These are phyloP conservation scores for Ormyrus labotus DNA, from an alignment of 2,888 invertebrate genomes.

Conservation along the genomic window DNA sequence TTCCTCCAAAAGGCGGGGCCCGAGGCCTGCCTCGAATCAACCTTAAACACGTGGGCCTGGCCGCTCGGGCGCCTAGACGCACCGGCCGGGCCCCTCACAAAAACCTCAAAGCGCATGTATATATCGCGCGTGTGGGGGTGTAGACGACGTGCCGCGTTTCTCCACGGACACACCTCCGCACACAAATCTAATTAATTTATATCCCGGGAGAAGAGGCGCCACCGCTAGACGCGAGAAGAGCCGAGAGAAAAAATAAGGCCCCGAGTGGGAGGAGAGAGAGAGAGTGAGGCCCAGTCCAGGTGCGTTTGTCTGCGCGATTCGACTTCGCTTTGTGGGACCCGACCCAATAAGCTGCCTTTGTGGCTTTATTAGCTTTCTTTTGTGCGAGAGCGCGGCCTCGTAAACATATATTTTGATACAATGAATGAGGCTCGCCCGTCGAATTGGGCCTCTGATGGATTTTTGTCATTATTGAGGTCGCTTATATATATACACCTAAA, in stretches of 20 bases:
- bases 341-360: conserved; percentile 43
- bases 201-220: conserved; percentile 69
- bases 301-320: conserved; percentile 18
- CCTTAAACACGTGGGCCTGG: neutral
- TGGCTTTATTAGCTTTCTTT: conserved; percentile 49
- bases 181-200: conserved; percentile 76
- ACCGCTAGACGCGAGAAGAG: conserved; percentile 55
- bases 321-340: conserved; percentile 28
- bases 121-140: neutral
- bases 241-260: neutral
- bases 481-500: neutral
- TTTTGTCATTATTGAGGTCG: neutral
- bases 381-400: conserved; percentile 18
- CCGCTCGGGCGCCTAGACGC: neutral
- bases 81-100: neutral
- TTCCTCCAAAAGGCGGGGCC: conserved; percentile 3
- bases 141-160: conserved; percentile 61
- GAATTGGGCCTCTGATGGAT: conserved; percentile 24
- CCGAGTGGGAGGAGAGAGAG: conserved; percentile 10
- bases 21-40: neutral
- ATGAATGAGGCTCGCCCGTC: conserved; percentile 17
- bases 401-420: conserved; percentile 51
- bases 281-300: neutral
- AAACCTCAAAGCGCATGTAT: neutral
- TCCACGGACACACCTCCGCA: conserved; percentile 71